phyloP scores from a whole-genome alignment of 2,888 invertebrate species.

The Priocnemis perturbator region DNA sequence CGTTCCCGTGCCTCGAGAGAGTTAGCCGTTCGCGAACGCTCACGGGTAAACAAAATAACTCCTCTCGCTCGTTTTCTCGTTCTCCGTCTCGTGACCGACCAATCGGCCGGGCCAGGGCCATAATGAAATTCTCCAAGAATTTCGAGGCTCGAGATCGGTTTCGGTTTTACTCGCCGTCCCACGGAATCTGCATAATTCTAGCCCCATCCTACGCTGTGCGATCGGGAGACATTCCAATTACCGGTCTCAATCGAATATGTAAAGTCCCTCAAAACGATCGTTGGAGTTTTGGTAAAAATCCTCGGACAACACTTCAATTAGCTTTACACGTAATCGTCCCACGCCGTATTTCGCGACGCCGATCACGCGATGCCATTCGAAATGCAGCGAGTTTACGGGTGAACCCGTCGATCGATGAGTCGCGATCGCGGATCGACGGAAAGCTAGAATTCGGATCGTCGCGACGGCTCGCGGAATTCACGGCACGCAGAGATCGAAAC shows the following conservation, averaged over 20 bases:
- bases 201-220: not conserved
- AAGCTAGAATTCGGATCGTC: conserved; percentile 48
- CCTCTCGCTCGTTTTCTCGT: not conserved
- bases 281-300: too few relatives aligned
- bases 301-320: too few relatives aligned
- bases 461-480: conserved; percentile 37
- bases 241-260: too few relatives aligned
- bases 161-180: conserved; percentile 2
- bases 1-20: conserved; percentile 4
- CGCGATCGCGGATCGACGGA: conserved; percentile 24
- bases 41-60: conserved; percentile 3
- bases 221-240: too few relatives aligned
- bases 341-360: too few relatives aligned
- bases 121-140: not conserved
- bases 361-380: conserved; percentile 2
- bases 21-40: not conserved
- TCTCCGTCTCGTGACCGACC: not conserved
- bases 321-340: too few relatives aligned
- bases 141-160: not conserved
- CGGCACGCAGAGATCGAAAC: conserved; percentile 36
- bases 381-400: not conserved
- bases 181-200: conserved; percentile 41
- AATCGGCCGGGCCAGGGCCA: not conserved
- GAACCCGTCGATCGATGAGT: not conserved
- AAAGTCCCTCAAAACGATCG: too few relatives aligned